A percentile compares a stretch with the other conserved stretches of the same genome.
These are phyloP conservation scores for Abrostola tripartita DNA, from an alignment of 2,888 invertebrate genomes.

Conservation along the genomic window DNA sequence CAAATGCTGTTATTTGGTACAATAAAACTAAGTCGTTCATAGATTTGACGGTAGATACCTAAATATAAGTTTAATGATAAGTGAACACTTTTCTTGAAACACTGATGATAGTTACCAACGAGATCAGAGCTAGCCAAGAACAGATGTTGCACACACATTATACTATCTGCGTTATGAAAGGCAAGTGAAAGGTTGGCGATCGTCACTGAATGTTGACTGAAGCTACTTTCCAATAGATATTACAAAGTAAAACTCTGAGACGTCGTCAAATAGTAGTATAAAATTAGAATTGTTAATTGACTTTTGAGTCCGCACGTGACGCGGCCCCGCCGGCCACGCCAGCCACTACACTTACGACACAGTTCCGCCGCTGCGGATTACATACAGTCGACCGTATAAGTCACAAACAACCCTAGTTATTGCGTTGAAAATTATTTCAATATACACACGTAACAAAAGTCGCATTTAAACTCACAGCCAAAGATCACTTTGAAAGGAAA, in stretches of 20 bases:
- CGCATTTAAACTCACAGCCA: constrained; percentile 46
- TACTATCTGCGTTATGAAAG: background rate
- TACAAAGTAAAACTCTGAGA: constrained; percentile 3
- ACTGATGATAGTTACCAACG: constrained; percentile 1
- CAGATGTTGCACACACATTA: background rate
- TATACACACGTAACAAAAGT: constrained; percentile 36
- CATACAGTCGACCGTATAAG: constrained; percentile 54
- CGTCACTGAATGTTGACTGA: constrained; percentile 7
- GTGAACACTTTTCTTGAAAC: background rate
- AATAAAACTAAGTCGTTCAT: constrained; percentile 47
- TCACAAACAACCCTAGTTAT: constrained; percentile 48
- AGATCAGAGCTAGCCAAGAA: constrained; percentile 3
- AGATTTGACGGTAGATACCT: constrained; percentile 44
- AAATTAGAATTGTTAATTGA: constrained; percentile 43
- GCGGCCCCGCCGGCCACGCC: constrained; percentile 1
- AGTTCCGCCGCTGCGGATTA: constrained; percentile 21
- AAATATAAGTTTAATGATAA: constrained; percentile 6
- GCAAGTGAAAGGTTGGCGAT: constrained; percentile 14
- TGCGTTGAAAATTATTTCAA: constrained; percentile 33
- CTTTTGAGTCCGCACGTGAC: constrained; percentile 18
- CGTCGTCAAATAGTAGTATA: constrained; percentile 10
- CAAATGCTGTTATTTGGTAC: constrained; percentile 41
- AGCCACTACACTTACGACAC: constrained; percentile 13
- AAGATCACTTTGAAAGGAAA: constrained; percentile 39
- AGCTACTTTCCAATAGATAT: constrained; percentile 13